Evolutionary conservation across 1,140 invertebrate genomes (phyloP).

Genomic region (Bradysia coprophila): DNA sequence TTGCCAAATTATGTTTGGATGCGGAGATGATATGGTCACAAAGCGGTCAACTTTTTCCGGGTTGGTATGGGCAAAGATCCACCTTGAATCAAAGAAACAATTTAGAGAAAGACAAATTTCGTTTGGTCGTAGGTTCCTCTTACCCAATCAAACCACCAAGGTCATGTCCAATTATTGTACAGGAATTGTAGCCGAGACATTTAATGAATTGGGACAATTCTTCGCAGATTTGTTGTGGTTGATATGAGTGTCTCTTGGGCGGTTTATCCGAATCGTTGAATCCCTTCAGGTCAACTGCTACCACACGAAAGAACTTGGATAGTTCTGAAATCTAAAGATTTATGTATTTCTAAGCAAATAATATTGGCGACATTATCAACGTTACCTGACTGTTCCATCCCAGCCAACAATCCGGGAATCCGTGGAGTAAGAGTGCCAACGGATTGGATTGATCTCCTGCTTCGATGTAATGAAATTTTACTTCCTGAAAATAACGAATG

Average conservation of each 20-base stretch:
- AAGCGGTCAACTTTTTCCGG: constrained; percentile 53
- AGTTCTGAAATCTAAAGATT: constrained; percentile 25
- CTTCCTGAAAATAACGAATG: constrained; percentile 33
- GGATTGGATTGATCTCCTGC: constrained; percentile 34
- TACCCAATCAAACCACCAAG: constrained; percentile 59
- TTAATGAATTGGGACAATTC: constrained; percentile 52
- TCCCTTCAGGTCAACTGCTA: constrained; percentile 62
- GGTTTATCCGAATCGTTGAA: constrained; percentile 72
- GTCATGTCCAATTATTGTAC: constrained; percentile 60
- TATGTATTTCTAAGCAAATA: constrained; percentile 6
- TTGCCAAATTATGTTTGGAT: constrained; percentile 51
- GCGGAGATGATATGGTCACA: constrained; percentile 52
- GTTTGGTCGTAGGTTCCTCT: constrained; percentile 25
- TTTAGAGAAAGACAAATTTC: background rate
- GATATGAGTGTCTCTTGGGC: constrained; percentile 36
- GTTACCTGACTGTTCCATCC: constrained; percentile 45
- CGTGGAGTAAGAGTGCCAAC: constrained; percentile 48
- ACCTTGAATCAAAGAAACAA: constrained; percentile 3
- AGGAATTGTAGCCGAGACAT: constrained; percentile 34
- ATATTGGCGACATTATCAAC: constrained; percentile 15
- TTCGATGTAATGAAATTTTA: constrained; percentile 62
- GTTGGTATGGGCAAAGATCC: constrained; percentile 33
- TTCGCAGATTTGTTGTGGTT: constrained; percentile 34
- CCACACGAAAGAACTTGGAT: constrained; percentile 29
- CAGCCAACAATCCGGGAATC: constrained; percentile 62